Evolutionary conservation across 2,113 vertebrate species (phyloP).

Genomic region (Rattus norvegicus): GRCr8 NC_086020.1:130814501-130815000

Average conservation of each 20-base stretch:
- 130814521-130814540: background rate
- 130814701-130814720: background rate
- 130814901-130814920: slow-evolving; percentile 88
- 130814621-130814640: background rate
- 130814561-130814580: background rate
- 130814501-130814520: background rate
- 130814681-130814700: background rate
- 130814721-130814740: background rate
- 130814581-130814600: background rate
- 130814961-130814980: background rate
- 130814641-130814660: background rate
- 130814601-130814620: background rate
- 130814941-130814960: background rate
- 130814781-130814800: background rate
- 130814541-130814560: background rate
- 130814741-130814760: background rate
- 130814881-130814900: slow-evolving; percentile 91
- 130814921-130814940: slow-evolving; percentile 87
- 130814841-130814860: background rate
- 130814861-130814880: slow-evolving; percentile 88
- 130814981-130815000: background rate
- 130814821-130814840: background rate
- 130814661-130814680: background rate
- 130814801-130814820: rapidly evolving
- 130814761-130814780: background rate